These are phyloP conservation scores for Odontocolon sp. DNA, from an alignment of 2,888 invertebrate genomes.

Conservation along the genomic window DNA sequence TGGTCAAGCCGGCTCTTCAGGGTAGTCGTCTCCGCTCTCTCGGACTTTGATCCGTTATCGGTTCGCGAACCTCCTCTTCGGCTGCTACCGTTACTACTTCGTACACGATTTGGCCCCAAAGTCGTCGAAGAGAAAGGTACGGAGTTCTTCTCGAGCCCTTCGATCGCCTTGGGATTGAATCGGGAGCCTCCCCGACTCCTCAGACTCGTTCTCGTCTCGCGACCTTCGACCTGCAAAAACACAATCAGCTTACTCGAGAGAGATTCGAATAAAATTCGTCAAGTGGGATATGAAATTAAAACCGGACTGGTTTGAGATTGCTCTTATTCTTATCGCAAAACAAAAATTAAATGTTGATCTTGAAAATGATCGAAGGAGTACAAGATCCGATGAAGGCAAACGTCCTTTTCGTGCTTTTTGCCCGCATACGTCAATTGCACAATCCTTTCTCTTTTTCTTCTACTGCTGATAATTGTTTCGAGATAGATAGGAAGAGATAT, in stretches of 20 bases:
- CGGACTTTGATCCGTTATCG: slow-evolving; percentile 35
- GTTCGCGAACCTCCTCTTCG: slow-evolving; percentile 42
- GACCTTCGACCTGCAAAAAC: slow-evolving; percentile 69
- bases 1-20: slow-evolving; percentile 46
- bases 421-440: not conserved
- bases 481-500: slow-evolving; percentile 9
- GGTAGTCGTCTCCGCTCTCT: slow-evolving; percentile 50
- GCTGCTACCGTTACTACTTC: too few species aligned
- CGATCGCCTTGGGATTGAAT: slow-evolving; percentile 67
- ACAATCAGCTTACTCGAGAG: not conserved
- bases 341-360: too few species aligned
- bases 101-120: slow-evolving; percentile 54
- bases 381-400: too few species aligned
- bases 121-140: slow-evolving; percentile 55
- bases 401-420: not conserved
- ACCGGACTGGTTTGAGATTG: too few species aligned
- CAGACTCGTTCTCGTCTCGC: slow-evolving; percentile 61
- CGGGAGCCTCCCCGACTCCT: slow-evolving; percentile 69
- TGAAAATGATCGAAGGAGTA: too few species aligned
- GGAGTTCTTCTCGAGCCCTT: slow-evolving; percentile 60
- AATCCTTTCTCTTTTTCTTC: slow-evolving; percentile 36
- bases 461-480: not conserved
- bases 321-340: too few species aligned
- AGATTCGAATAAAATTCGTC: too few species aligned
- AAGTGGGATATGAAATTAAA: too few species aligned